Base-by-base conservation (phyloP, 2,888 invertebrate species). In the Athalia cordata region DNA sequence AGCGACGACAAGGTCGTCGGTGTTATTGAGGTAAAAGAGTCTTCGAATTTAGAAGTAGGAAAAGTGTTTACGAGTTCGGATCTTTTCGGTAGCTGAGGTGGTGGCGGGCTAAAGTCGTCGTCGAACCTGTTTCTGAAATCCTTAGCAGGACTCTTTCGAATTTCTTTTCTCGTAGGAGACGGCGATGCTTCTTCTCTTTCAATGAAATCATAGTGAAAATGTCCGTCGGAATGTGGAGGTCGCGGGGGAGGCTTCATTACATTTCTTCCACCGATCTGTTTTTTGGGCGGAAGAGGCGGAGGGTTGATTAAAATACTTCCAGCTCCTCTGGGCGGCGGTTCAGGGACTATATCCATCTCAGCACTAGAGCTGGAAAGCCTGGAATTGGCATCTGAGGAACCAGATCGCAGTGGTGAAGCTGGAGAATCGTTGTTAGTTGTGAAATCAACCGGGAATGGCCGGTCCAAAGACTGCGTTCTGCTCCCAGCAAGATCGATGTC, bases 231-330 rank as follows among this genome's bases (percentile, higher is more conserved):
- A 82, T 93, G 92, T 0, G 93, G 94, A 0, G 94, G 94, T 70
- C 92, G 88, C 0, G 94, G 93, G 0, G 94, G 94, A n/a, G 94
- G 94, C 65, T 94, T 93, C 45, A 92, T 90, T 0, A 91, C 89
- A 67, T 92, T 90, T 81, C 93, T 93, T 74, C 91, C 92, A 64
- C 92, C 91, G 29, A 29, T 29, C 83, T 93, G 93, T 82, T 95
- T 94, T 86, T 95, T 95, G 11, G 95, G 95, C 29, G 95, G 92
- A 87, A 95, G 90, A 3, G 95, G 95, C 1, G 95, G 95, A 3
- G 95, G 95, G 86, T 94, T 94, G 5, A 93, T 92, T 74, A 93
- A 91, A 74, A 90, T 92, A 88, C 93, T 93, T 13, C 93, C 92
- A 0, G 93, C 92, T 5, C 95, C 93, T 6, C 95, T 92, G 0